Evolutionary conservation across 2,797 vertebrate genomes (phyloP), one percentile per base, ranked within the genome.

Genomic region (Lacerta agilis): DNA sequence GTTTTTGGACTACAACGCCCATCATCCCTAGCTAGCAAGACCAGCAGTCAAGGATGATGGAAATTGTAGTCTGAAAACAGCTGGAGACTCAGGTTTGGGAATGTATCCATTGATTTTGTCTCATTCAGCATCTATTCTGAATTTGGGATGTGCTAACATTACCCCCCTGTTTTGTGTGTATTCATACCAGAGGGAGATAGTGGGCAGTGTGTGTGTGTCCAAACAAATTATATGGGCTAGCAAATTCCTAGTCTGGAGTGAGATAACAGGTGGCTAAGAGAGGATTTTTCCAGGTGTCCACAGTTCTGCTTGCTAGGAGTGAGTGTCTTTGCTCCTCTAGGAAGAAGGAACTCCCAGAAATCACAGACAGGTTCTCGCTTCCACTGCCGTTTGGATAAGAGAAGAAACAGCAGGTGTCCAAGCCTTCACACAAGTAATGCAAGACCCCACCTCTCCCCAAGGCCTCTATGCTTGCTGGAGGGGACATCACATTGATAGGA

Each of bases 41-140:
- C 49, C 49, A 49, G 49, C 11, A 49, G 49, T 49, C 49, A 49
- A 49, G 11, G 49, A 49, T 49, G 49, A 13, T 49, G 49, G 49
- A 49, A 49, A 49, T 15, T 13, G 11, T 49, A 49, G 49, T 49
- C 11, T 0, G 1, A 49, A 49, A 49, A 49, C 49, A 13, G 49
- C 49, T 49, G 49, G 49, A 4, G 49, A 49, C 11, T 11, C 49
- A 49, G 49, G 49, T 49, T 49, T 49, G 49, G 49, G 2, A 49
- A 13, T 33, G 33, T 33, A 33, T 33, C 33, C 8, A 38, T 58
- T 33, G 61, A 25, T 77, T 82, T 91, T 76, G 82, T 43, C 38
- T 49, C 73, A 64, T 38, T 89, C 58, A 86, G 79, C 58, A 71
- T 20, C 79, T 83, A 38, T 87, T 87, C 17, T 69, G 61, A 69